These are phyloP conservation scores for Chrysodeixis includens DNA, from an alignment of 2,888 invertebrate genomes.

Conservation along the genomic window DNA sequence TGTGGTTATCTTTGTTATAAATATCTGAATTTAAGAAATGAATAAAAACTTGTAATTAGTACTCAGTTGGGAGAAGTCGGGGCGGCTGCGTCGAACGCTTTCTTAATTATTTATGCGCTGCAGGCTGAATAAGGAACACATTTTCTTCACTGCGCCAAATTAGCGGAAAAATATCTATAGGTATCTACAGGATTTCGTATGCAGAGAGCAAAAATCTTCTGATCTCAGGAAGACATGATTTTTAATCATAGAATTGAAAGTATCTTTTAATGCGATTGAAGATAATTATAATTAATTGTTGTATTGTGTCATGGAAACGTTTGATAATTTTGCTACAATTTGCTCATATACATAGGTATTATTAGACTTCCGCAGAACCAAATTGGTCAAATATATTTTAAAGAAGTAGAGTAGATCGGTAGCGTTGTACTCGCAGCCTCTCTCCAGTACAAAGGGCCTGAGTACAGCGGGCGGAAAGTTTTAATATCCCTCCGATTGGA, in stretches of 20 bases:
- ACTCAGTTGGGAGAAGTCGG: slow-evolving; percentile 69
- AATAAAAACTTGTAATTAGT: slow-evolving; percentile 77
- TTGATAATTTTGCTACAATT: background rate
- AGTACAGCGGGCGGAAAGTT: slow-evolving; percentile 82
- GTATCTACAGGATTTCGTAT: slow-evolving; percentile 2
- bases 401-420: slow-evolving; percentile 69
- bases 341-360: slow-evolving; percentile 28
- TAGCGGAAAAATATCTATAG: slow-evolving; percentile 57
- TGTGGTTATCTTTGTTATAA: slow-evolving; percentile 29
- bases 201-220: background rate
- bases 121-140: slow-evolving; percentile 80
- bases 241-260: too few relatives aligned
- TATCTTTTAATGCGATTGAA: too few relatives aligned
- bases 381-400: slow-evolving; percentile 72
- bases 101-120: slow-evolving; percentile 84
- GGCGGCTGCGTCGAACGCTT: slow-evolving; percentile 78
- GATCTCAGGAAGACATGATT: background rate
- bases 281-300: background rate
- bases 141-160: slow-evolving; percentile 76
- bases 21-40: slow-evolving; percentile 58
- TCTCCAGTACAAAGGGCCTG: slow-evolving; percentile 76
- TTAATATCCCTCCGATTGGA: slow-evolving; percentile 88
- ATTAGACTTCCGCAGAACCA: slow-evolving; percentile 59
- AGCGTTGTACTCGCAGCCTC: slow-evolving; percentile 64
- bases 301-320: background rate